A percentile compares a stretch with the other conserved stretches of the same genome.
Conservation (phyloP, 1,140 invertebrate genomes). For the Magallana gigas region DNA sequence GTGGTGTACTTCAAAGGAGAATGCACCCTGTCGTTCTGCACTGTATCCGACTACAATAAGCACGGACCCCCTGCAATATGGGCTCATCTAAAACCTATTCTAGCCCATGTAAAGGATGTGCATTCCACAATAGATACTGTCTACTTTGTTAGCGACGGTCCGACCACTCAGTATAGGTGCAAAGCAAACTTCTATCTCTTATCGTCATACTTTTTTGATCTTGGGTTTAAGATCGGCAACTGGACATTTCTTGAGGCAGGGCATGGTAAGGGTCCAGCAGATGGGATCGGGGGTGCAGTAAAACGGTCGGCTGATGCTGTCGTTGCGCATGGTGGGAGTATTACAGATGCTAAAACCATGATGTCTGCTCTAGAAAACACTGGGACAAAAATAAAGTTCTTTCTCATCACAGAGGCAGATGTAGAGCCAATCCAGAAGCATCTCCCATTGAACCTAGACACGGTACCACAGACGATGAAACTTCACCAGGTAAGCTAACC, state of each 20-base stretch:
- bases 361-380: neutral
- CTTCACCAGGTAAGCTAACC: slow-evolving; percentile 44
- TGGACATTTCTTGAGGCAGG: slow-evolving; percentile 76
- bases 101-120: slow-evolving; percentile 48
- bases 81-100: slow-evolving; percentile 61
- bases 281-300: slow-evolving; percentile 78
- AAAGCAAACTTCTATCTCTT: slow-evolving; percentile 62
- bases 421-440: neutral
- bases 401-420: slow-evolving; percentile 25
- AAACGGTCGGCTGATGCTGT: slow-evolving; percentile 71
- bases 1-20: neutral
- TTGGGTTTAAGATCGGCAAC: slow-evolving; percentile 10
- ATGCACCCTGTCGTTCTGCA: slow-evolving; percentile 41
- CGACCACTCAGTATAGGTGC: slow-evolving; percentile 66
- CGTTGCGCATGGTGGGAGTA: slow-evolving; percentile 41
- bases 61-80: slow-evolving; percentile 64
- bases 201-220: neutral
- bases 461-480: slow-evolving; percentile 49
- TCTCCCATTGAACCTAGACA: neutral
- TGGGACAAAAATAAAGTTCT: slow-evolving; percentile 14
- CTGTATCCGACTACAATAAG: slow-evolving; percentile 57
- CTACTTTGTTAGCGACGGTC: slow-evolving; percentile 65
- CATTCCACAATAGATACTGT: slow-evolving; percentile 53
- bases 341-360: slow-evolving; percentile 19
- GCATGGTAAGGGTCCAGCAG: slow-evolving; percentile 79